phyloP scores from a whole-genome alignment of 2,113 vertebrate genomes.

The Clupea harengus region DNA sequence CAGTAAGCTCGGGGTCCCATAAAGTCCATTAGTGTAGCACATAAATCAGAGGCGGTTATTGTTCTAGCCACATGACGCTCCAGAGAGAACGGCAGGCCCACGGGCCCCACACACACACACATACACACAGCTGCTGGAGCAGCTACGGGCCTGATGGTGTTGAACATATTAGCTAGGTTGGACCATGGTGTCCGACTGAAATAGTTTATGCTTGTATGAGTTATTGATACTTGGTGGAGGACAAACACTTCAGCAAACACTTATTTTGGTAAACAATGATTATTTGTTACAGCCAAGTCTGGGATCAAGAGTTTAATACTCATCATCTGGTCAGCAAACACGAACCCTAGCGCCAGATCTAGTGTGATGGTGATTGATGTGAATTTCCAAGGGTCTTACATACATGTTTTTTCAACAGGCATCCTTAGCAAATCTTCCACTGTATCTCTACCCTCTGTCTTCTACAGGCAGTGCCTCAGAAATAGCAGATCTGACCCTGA shows the following conservation, averaged over 20 bases:
- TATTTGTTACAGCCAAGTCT: too few species aligned
- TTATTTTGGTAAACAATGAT: too few species aligned
- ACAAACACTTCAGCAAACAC: too few species aligned
- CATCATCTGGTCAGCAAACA: not conserved
- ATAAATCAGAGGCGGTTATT: constrained; percentile 2
- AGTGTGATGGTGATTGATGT: not conserved
- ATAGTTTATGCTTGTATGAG: not conserved
- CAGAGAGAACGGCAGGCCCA: not conserved
- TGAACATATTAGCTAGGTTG: not conserved
- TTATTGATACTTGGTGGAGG: not conserved
- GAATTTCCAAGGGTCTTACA: not conserved
- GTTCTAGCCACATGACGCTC: constrained; percentile 10
- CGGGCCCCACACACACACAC: not conserved
- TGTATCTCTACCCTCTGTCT: constrained; percentile 23
- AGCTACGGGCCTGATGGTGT: not conserved
- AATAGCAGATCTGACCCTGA: constrained; percentile 78
- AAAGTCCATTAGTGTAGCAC: not conserved
- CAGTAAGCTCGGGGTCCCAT: not conserved
- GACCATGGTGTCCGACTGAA: not conserved
- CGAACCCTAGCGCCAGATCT: not conserved
- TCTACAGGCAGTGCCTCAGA: constrained; percentile 72
- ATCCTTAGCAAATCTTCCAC: not conserved
- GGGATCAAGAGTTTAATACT: too few species aligned
- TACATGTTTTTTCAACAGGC: not conserved
- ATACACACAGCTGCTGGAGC: not conserved